Evolutionary conservation across 2,888 invertebrate genomes (phyloP).

Genomic region (Mythimna ferrago): DNA sequence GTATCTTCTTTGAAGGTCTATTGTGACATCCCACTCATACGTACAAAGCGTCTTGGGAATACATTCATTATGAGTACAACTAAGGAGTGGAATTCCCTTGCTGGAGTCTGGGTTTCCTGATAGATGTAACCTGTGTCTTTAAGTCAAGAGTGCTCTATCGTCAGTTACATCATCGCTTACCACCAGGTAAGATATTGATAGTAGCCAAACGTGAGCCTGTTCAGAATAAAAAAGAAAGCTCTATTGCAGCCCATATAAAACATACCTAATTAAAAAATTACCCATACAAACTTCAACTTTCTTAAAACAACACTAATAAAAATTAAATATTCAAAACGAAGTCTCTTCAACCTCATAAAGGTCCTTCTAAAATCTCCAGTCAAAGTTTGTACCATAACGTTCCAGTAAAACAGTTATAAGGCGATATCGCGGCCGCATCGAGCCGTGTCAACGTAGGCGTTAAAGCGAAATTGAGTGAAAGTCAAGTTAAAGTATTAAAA

Average conservation of each 20-base stretch:
- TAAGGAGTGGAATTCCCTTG: too few relatives aligned
- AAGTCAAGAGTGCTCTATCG: too few relatives aligned
- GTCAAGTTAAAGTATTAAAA: slow-evolving; percentile 90
- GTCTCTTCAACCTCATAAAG: neutral
- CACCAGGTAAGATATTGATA: too few relatives aligned
- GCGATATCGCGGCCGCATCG: slow-evolving; percentile 78
- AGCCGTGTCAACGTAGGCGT: slow-evolving; percentile 86
- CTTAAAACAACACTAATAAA: neutral
- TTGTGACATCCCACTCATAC: too few relatives aligned
- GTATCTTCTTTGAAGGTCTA: too few relatives aligned
- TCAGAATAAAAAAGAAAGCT: too few relatives aligned
- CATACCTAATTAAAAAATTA: neutral
- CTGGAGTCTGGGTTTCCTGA: too few relatives aligned
- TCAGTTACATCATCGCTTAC: too few relatives aligned
- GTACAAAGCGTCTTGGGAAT: too few relatives aligned
- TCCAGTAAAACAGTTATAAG: slow-evolving; percentile 81
- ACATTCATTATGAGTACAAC: too few relatives aligned
- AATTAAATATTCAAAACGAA: slow-evolving; percentile 16
- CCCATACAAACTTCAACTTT: neutral
- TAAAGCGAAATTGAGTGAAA: slow-evolving; percentile 90
- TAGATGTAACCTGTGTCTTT: too few relatives aligned
- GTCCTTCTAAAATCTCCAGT: slow-evolving; percentile 36
- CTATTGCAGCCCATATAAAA: neutral
- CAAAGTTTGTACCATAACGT: slow-evolving; percentile 62
- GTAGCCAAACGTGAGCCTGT: too few relatives aligned